Evolutionary conservation across 2,888 invertebrate genomes (phyloP), one percentile per base, ranked within the genome.

Genomic region (Blastobasis lacticolella): DNA sequence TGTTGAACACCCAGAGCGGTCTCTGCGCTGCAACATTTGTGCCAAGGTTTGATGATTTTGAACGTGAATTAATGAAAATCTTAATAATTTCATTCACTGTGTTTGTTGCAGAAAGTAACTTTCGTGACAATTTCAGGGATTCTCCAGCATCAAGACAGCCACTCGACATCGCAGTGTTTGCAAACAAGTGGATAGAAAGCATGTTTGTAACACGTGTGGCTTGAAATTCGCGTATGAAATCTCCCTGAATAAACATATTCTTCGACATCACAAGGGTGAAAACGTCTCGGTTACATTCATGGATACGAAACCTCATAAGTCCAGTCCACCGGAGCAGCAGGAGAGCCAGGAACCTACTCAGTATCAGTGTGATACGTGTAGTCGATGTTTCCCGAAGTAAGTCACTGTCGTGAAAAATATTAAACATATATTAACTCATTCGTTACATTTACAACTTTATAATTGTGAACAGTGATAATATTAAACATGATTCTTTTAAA

Each of bases 321-420:
- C 23, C 23, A 23, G 23, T 23, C 23, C 23, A 23, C 47, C 43
- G 8, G 46, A 45, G 6, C n/a, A 37, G 10, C 10, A 40, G 7
- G 6, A 40, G 6, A 40, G 36, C 10, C 45, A 9, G 45, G 40
- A 38, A 9, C 42, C 42, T 5, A n/a, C 37, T 8, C 80, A 81
- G 49, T 82, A 85, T 58, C 86, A 90, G 47, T 93, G 93, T 68
- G 88, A 89, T 38, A 89, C 90, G 5, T 93, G 93, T 63, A 90
- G 89, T 38, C 91, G 91, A 70, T 86, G 89, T 5, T 93, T 93
- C 66, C 87, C 85, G 60, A 81, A 90, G 77, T 87, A 78, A 60
- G 60, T 63, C 38, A 42, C 37, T 10, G 23, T 7, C 42, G 10
- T 42, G 10, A n/a, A 5, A 8, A 9, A 8, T 41, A 4, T 41